Evolutionary conservation across 2,888 invertebrate species (phyloP).

Genomic region (Nezara viridula): DNA sequence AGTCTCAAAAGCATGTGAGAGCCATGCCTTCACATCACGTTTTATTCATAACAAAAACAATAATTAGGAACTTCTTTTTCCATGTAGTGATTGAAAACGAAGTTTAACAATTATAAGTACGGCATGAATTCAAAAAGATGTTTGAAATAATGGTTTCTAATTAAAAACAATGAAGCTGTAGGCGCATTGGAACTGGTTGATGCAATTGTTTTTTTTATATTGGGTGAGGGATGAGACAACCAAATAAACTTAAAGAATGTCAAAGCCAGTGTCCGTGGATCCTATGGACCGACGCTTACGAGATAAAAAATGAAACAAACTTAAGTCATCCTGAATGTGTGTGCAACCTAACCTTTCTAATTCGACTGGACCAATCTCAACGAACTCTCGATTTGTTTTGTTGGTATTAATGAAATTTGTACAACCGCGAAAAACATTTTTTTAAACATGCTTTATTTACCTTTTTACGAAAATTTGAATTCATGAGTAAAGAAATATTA

Average conservation of each 20-base stretch:
- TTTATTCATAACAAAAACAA: background rate
- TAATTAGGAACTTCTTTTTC: background rate
- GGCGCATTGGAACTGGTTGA: background rate
- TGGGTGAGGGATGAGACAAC: background rate
- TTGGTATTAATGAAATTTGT: slow-evolving; percentile 27
- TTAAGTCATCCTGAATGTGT: slow-evolving; percentile 35
- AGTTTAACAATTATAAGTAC: background rate
- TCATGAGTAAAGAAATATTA: background rate
- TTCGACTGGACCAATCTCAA: slow-evolving; percentile 20
- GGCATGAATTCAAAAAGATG: background rate
- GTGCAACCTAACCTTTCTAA: slow-evolving; percentile 11
- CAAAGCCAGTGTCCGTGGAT: background rate
- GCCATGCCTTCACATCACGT: slow-evolving; percentile 25
- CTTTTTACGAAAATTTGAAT: background rate
- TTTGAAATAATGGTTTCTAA: slow-evolving; percentile 19
- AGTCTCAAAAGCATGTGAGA: slow-evolving; percentile 23
- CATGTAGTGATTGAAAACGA: background rate
- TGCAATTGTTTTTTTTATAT: background rate
- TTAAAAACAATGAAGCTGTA: background rate
- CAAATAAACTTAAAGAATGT: background rate
- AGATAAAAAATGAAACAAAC: slow-evolving; percentile 11
- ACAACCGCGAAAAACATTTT: background rate
- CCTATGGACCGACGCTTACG: background rate
- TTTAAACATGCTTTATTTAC: background rate
- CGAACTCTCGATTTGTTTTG: background rate